These are phyloP conservation scores for Eurytoma adleriae DNA, from an alignment of 2,888 invertebrate species.

Conservation along the genomic window DNA sequence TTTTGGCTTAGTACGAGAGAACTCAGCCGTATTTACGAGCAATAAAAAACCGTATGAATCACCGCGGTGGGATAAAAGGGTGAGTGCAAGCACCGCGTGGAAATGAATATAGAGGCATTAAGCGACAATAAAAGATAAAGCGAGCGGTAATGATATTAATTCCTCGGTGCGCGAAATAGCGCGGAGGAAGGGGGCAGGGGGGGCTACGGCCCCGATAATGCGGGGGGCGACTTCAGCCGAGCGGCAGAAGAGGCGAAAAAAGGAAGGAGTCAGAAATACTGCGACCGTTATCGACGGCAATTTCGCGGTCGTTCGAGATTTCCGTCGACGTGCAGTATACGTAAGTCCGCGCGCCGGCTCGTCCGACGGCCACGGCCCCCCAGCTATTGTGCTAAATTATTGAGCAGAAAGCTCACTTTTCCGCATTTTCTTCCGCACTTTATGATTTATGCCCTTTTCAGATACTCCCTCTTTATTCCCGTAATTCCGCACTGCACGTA, in stretches of 20 bases:
- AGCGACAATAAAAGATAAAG: constrained; percentile 43
- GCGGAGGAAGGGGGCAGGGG: background rate
- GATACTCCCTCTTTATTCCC: background rate
- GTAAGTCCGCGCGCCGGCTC: constrained; percentile 16
- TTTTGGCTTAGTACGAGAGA: constrained; percentile 10
- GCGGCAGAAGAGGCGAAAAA: background rate
- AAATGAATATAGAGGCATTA: constrained; percentile 29
- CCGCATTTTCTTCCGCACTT: constrained; percentile 1
- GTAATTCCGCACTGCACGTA: background rate
- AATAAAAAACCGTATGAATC: constrained; percentile 34
- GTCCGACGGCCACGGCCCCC: constrained; percentile 25
- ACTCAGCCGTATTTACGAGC: constrained; percentile 11
- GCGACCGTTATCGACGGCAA: constrained; percentile 34
- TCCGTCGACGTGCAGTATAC: background rate
- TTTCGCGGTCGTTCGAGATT: constrained; percentile 32
- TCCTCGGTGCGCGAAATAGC: constrained; percentile 16
- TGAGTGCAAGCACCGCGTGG: background rate
- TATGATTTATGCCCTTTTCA: constrained; percentile 24
- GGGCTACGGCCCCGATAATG: background rate
- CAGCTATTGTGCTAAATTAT: constrained; percentile 60
- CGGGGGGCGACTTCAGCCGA: no score
- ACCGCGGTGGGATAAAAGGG: background rate
- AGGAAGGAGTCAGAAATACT: constrained; percentile 5
- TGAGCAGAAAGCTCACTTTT: constrained; percentile 55
- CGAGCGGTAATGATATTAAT: constrained; percentile 38